phyloP scores from a whole-genome alignment of 2,888 invertebrate species.

The Parasteatoda lunata region DNA sequence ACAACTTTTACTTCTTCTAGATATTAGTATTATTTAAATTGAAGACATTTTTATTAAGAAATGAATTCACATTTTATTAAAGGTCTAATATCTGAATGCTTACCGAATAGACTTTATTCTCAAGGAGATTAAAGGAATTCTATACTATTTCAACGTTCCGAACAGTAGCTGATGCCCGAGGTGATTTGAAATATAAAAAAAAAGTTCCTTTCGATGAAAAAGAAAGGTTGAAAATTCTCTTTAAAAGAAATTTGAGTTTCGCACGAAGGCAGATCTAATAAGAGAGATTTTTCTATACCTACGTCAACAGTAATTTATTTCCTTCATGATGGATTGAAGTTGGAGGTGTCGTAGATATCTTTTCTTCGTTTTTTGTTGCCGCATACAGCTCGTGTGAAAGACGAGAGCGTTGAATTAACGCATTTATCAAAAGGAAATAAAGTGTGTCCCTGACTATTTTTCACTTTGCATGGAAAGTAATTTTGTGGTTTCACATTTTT shows the following conservation, averaged over 20 bases:
- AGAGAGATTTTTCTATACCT: slow-evolving; percentile 50
- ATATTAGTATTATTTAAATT: too few relatives aligned
- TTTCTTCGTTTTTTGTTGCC: slow-evolving; percentile 12
- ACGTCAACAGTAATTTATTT: slow-evolving; percentile 61
- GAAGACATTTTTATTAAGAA: too few relatives aligned
- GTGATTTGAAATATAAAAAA: slow-evolving; percentile 1
- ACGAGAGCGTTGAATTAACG: slow-evolving; percentile 34
- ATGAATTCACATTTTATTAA: background rate
- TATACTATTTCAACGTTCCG: background rate
- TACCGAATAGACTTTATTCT: background rate
- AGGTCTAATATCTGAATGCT: background rate
- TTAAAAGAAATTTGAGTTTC: slow-evolving; percentile 31
- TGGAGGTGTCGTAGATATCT: slow-evolving; percentile 29
- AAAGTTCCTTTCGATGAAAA: slow-evolving; percentile 2
- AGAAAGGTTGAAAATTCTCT: slow-evolving; percentile 23
- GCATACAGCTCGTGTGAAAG: slow-evolving; percentile 2
- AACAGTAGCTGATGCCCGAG: background rate
- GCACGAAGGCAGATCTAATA: slow-evolving; percentile 39
- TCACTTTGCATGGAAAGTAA: background rate
- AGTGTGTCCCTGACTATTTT: background rate
- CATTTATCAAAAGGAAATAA: slow-evolving; percentile 50
- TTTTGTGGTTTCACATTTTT: background rate
- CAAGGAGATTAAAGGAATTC: background rate
- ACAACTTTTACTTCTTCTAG: too few relatives aligned
- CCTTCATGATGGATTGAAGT: slow-evolving; percentile 34